A percentile compares a stretch with the other conserved stretches of the same genome.
Evolutionary conservation across 2,797 vertebrate genomes (phyloP).

Genomic region (Geotrypetes seraphini): DNA sequence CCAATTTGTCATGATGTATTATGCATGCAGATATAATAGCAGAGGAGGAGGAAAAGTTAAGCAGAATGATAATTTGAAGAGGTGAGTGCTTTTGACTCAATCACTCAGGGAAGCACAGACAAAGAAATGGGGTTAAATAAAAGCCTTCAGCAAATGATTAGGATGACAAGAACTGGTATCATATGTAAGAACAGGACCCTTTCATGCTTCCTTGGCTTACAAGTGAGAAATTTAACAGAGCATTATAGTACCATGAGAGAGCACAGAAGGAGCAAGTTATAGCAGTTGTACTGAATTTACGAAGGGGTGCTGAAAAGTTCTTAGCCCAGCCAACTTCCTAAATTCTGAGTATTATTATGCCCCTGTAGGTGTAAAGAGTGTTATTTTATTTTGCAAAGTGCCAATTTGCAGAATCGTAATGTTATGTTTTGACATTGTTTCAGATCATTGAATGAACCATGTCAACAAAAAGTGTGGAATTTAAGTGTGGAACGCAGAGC

Average conservation of each 20-base stretch:
- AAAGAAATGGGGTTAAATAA: constrained; percentile 29
- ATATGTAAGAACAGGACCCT: constrained; percentile 25
- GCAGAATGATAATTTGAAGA: constrained; percentile 38
- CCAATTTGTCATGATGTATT: constrained; percentile 49
- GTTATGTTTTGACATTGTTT: no score
- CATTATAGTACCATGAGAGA: constrained; percentile 6
- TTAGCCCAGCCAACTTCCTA: no score
- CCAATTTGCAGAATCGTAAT: no score
- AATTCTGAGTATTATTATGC: no score
- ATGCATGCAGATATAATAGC: constrained; percentile 42
- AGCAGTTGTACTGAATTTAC: constrained; percentile 4
- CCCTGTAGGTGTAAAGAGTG: no score
- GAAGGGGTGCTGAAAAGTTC: no score
- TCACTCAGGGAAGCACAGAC: constrained; percentile 26
- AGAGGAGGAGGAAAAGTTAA: constrained; percentile 44
- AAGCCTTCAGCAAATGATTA: constrained; percentile 32
- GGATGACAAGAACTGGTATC: constrained; percentile 26
- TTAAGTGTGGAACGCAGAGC: no score
- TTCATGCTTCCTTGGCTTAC: constrained; percentile 8
- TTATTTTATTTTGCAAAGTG: no score
- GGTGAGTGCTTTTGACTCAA: constrained; percentile 26
- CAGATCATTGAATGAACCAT: no score
- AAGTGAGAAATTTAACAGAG: constrained; percentile 5
- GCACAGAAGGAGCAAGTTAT: constrained; percentile 1
- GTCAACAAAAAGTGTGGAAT: no score